Evolutionary conservation across 2,797 vertebrate genomes (phyloP).

Genomic region (Spinus pinus): DNA sequence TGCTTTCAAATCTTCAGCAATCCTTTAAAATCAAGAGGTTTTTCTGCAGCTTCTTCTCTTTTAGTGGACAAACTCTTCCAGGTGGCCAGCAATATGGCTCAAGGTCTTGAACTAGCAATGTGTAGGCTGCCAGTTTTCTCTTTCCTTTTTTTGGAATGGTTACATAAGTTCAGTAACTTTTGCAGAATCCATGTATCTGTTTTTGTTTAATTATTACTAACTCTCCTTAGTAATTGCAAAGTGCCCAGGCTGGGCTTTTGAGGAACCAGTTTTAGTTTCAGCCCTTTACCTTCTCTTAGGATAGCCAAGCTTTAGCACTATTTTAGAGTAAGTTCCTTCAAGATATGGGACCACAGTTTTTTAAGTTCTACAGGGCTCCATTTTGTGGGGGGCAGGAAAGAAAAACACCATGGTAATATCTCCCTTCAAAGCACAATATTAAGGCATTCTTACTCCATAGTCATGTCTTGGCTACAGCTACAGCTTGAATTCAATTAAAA

Average conservation of each 20-base stretch:
- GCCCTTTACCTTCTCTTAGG: neutral
- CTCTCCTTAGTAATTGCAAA: neutral
- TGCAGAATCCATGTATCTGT: neutral
- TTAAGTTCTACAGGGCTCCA: neutral
- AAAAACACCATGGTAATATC: neutral
- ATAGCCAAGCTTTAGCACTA: neutral
- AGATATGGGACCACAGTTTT: neutral
- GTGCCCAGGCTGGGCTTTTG: neutral
- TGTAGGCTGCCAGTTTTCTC: neutral
- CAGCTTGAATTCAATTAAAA: slow-evolving; percentile 47
- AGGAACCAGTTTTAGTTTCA: neutral
- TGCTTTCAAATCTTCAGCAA: neutral
- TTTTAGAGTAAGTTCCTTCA: neutral
- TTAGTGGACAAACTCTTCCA: neutral
- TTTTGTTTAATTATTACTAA: neutral
- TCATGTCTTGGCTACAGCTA: neutral
- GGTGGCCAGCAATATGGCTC: neutral
- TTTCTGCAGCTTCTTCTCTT: neutral
- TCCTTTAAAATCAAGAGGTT: neutral
- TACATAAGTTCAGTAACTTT: neutral
- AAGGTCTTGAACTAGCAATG: neutral
- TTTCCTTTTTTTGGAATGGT: neutral
- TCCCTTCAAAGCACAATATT: neutral
- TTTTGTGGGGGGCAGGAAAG: neutral
- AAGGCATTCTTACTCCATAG: neutral